These are phyloP conservation scores for Rhabditoides inermis DNA, from an alignment of 2,888 invertebrate genomes.

Conservation along the genomic window DNA sequence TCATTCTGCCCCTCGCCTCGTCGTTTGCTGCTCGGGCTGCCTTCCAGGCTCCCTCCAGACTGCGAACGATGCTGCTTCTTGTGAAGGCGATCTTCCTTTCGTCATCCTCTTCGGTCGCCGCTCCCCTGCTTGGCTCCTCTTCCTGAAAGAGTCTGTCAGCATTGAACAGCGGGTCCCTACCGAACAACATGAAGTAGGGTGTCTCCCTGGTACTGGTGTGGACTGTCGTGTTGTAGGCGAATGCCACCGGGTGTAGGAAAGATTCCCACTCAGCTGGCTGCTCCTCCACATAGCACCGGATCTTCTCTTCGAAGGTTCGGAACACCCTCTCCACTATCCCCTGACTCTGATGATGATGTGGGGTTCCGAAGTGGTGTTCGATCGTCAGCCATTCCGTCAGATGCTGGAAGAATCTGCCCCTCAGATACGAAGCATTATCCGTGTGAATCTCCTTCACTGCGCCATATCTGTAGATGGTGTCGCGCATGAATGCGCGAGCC, in stretches of 20 bases:
- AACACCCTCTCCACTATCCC: constrained; percentile 32
- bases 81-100: too few relatives aligned
- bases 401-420: constrained; percentile 5
- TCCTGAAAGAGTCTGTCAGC: constrained; percentile 13
- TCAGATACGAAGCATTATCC: constrained; percentile 36
- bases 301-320: constrained; percentile 14
- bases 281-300: constrained; percentile 11
- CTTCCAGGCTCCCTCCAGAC: too few relatives aligned
- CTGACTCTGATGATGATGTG: constrained; percentile 26
- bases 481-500: constrained; percentile 29
- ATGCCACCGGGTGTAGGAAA: constrained; percentile 3
- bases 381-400: constrained; percentile 18
- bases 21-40: too few relatives aligned
- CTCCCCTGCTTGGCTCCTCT: too few relatives aligned
- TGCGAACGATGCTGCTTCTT: too few relatives aligned
- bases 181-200: constrained; percentile 16
- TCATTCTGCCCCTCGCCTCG: too few relatives aligned
- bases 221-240: constrained; percentile 17
- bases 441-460: constrained; percentile 24
- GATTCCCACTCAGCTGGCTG: constrained; percentile 12
- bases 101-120: too few relatives aligned
- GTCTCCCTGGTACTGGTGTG: constrained; percentile 14
- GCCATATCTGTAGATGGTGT: constrained; percentile 26
- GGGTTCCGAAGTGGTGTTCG: constrained; percentile 13
- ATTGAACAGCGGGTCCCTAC: constrained; percentile 13